These are phyloP conservation scores for Aphidoletes aphidimyza DNA, from an alignment of 2,888 invertebrate species.

Conservation along the genomic window DNA sequence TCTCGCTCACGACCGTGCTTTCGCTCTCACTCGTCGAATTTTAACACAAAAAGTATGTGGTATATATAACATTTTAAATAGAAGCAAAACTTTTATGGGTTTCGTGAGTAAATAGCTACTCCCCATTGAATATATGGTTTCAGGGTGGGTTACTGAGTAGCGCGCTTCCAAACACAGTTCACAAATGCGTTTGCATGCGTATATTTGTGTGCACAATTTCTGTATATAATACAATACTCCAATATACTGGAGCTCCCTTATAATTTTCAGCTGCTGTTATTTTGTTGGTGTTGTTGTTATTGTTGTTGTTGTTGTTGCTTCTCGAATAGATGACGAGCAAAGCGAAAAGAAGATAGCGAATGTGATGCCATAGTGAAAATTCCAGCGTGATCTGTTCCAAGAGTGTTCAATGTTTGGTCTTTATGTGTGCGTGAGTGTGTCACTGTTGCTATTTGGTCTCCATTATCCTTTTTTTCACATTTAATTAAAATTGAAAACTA, in stretches of 20 bases:
- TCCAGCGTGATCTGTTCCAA: too few relatives aligned
- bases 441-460: background rate
- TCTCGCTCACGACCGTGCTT: too few relatives aligned
- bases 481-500: conserved; percentile 51
- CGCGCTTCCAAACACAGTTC: conserved; percentile 14
- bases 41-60: too few relatives aligned
- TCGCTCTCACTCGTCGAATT: too few relatives aligned
- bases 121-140: conserved; percentile 49
- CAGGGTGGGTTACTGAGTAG: conserved; percentile 49
- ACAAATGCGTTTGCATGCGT: conserved; percentile 4
- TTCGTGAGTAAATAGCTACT: conserved; percentile 49
- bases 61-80: conserved; percentile 31
- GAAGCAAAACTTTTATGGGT: conserved; percentile 44
- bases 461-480: conserved; percentile 44
- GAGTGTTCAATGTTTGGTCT: too few relatives aligned
- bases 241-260: background rate
- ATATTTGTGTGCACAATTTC: background rate
- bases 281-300: background rate
- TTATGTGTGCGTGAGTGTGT: too few relatives aligned
- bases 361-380: too few relatives aligned
- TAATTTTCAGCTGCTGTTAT: background rate
- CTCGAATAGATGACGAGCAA: too few relatives aligned
- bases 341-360: too few relatives aligned
- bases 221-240: conserved; percentile 1
- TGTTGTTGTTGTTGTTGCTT: background rate